A percentile compares a stretch with the other conserved stretches of the same genome.
These are phyloP conservation scores for Radopholus similis DNA, from an alignment of 1,140 invertebrate genomes.

Conservation along the genomic window DNA sequence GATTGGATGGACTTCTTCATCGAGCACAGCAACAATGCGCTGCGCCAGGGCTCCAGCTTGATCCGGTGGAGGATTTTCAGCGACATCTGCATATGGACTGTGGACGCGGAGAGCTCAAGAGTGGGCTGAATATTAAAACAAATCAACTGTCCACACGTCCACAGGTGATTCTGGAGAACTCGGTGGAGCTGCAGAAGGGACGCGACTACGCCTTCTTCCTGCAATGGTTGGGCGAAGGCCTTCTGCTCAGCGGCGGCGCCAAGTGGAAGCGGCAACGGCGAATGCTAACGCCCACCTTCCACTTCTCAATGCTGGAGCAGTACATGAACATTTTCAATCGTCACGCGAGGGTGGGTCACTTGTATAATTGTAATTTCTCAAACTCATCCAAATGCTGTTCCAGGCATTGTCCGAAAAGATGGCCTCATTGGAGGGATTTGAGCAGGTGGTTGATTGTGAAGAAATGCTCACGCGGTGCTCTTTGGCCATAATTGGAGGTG, in stretches of 20 bases:
- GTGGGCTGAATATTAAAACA: background rate
- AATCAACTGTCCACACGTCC: background rate
- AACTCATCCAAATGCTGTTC: background rate
- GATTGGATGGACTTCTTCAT: background rate
- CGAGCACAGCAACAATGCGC: background rate
- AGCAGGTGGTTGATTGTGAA: background rate
- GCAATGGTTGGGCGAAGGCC: constrained; percentile 31
- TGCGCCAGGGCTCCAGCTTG: background rate
- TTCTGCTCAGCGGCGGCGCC: constrained; percentile 65
- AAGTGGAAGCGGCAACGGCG: constrained; percentile 77
- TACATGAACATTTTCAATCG: constrained; percentile 63
- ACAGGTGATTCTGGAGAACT: constrained; percentile 25
- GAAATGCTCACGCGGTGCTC: background rate
- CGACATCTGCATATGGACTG: background rate
- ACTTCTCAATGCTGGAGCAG: constrained; percentile 78
- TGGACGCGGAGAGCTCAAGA: background rate
- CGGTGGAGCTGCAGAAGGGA: constrained; percentile 30
- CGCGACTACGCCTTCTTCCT: constrained; percentile 32
- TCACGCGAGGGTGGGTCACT: background rate
- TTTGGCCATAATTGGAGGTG: constrained; percentile 23
- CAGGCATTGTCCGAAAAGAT: background rate
- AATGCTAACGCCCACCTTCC: constrained; percentile 82
- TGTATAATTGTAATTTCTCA: background rate
- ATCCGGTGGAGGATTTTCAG: background rate
- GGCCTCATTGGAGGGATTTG: background rate